Evolutionary conservation across 1,140 invertebrate species (phyloP).

Genomic region (Orussus abietinus): DNA sequence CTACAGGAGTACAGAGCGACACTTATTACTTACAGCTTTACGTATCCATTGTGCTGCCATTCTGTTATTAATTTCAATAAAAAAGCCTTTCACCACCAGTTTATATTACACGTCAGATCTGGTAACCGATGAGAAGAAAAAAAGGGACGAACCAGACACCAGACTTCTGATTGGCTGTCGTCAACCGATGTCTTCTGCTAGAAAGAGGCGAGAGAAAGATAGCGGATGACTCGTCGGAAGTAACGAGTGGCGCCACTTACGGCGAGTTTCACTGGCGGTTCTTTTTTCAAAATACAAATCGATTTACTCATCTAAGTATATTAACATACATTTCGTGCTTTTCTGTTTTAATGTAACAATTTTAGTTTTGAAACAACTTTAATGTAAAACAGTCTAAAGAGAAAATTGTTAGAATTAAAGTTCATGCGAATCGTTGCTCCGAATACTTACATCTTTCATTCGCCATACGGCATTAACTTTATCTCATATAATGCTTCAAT

Average conservation of each 20-base stretch:
- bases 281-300: background rate
- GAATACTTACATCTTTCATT: no score
- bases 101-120: constrained; percentile 30
- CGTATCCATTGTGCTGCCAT: constrained; percentile 51
- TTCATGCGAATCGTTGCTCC: no score
- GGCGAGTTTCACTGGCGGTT: background rate
- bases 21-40: constrained; percentile 39
- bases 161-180: constrained; percentile 27
- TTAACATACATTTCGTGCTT: no score
- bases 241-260: constrained; percentile 14
- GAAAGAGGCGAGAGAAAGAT: constrained; percentile 19
- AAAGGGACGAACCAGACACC: constrained; percentile 19
- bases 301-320: constrained; percentile 5
- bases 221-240: constrained; percentile 18
- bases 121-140: constrained; percentile 18
- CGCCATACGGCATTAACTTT: no score
- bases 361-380: constrained; percentile 14
- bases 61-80: constrained; percentile 25
- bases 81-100: constrained; percentile 21
- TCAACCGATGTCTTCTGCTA: constrained; percentile 31
- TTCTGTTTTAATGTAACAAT: constrained; percentile 15
- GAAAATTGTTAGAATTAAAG: background rate
- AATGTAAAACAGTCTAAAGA: background rate
- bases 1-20: constrained; percentile 11
- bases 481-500: no score